Evolutionary conservation across 1,140 invertebrate genomes (phyloP).

Genomic region (Drosophila rhopaloa): DNA sequence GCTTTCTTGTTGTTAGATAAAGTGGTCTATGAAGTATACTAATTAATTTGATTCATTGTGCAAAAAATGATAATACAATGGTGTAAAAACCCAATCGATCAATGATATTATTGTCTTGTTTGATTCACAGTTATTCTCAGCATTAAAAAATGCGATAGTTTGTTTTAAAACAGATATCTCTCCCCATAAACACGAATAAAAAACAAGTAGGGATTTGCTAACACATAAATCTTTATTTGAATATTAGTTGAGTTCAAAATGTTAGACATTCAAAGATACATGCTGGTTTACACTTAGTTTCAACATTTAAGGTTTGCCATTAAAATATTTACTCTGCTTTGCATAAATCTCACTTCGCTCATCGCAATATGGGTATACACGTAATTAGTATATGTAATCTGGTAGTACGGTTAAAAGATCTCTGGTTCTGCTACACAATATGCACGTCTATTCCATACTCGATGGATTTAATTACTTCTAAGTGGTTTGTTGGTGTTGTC

Average conservation of each 20-base stretch:
- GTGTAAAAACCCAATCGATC: too few relatives aligned
- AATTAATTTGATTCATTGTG: too few relatives aligned
- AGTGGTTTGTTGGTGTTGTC: constrained; percentile 49
- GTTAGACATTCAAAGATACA: constrained; percentile 77
- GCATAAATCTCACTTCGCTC: constrained; percentile 61
- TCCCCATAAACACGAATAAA: not conserved
- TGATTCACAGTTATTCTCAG: not conserved
- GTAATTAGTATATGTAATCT: constrained; percentile 39
- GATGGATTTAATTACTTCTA: constrained; percentile 37
- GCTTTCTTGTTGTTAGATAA: too few relatives aligned
- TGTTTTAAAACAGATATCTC: too few relatives aligned
- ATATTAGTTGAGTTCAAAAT: constrained; percentile 76
- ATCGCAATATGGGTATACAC: constrained; percentile 15
- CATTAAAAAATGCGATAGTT: not conserved
- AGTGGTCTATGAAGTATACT: too few relatives aligned
- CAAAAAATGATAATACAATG: too few relatives aligned
- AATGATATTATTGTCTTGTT: too few relatives aligned
- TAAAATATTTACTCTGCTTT: constrained; percentile 71
- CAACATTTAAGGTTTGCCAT: constrained; percentile 54
- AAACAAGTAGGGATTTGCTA: constrained; percentile 32
- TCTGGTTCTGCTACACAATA: constrained; percentile 11
- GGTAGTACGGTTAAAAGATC: constrained; percentile 35
- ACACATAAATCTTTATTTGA: constrained; percentile 77
- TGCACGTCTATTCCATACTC: constrained; percentile 6
- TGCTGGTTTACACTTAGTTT: constrained; percentile 58